Evolutionary conservation across 2,797 vertebrate genomes (phyloP).

Genomic region (Euthynnus affinis): DNA sequence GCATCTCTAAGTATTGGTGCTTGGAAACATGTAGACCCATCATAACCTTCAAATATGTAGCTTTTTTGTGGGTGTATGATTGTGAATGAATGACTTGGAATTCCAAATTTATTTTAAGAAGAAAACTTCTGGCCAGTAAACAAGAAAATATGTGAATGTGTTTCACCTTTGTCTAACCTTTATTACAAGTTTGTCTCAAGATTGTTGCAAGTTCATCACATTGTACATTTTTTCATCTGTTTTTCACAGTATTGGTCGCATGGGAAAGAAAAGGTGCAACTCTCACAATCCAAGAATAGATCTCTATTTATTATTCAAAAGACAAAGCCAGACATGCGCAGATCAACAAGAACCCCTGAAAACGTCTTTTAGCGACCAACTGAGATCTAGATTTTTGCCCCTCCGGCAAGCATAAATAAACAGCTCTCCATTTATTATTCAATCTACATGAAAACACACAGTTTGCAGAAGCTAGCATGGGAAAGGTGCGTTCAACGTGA

Average conservation of each 20-base stretch:
- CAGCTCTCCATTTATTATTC: constrained; percentile 47
- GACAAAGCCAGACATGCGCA: constrained; percentile 14
- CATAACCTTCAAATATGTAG: constrained; percentile 2
- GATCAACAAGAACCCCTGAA: constrained; percentile 25
- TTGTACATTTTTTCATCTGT: background rate
- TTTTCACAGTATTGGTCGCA: constrained; percentile 23
- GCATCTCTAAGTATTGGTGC: background rate
- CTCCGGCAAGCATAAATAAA: constrained; percentile 39
- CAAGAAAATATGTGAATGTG: background rate
- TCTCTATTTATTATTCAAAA: constrained; percentile 55
- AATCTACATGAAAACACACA: constrained; percentile 35
- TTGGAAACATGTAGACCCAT: background rate
- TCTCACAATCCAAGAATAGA: constrained; percentile 40
- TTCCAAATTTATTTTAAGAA: constrained; percentile 5
- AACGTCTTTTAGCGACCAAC: constrained; percentile 19
- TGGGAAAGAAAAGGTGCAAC: constrained; percentile 4
- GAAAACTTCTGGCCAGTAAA: background rate
- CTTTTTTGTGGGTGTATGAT: background rate
- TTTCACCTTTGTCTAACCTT: background rate
- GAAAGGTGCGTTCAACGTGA: background rate
- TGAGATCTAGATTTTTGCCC: constrained; percentile 20
- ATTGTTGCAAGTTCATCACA: background rate
- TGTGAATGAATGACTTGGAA: background rate
- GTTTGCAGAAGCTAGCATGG: constrained; percentile 11
- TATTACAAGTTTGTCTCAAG: background rate